These are phyloP conservation scores for Boleophthalmus pectinirostris DNA, from an alignment of 2,113 vertebrate genomes.

Conservation along the genomic window DNA sequence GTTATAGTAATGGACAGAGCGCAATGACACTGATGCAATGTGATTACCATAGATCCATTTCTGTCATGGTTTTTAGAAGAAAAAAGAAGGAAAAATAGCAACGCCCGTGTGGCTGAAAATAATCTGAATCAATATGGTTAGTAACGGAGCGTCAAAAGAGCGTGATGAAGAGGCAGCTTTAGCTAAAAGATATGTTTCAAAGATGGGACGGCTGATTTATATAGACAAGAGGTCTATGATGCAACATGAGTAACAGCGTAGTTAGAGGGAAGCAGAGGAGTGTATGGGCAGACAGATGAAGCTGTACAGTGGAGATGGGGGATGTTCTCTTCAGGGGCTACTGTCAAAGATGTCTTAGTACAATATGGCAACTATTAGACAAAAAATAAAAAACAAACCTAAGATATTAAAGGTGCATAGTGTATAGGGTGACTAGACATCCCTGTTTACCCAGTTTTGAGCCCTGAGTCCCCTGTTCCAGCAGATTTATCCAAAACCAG, in stretches of 20 bases:
- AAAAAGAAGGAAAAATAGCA: constrained; percentile 37
- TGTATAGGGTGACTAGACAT: too few relatives aligned
- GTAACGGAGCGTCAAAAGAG: constrained; percentile 58
- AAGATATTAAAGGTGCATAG: too few relatives aligned
- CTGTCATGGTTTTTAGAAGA: constrained; percentile 62
- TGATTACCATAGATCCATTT: constrained; percentile 78
- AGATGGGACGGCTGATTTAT: constrained; percentile 62
- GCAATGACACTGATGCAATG: constrained; percentile 69
- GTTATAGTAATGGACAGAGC: constrained; percentile 63
- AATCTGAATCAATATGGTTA: constrained; percentile 70
- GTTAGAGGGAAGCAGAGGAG: constrained; percentile 4
- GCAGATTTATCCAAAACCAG: too few relatives aligned
- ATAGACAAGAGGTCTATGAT: constrained; percentile 52
- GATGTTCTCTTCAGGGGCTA: background rate
- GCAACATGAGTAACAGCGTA: constrained; percentile 61
- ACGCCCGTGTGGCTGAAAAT: constrained; percentile 58
- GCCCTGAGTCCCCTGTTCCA: too few relatives aligned
- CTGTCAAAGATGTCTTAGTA: constrained; percentile 10
- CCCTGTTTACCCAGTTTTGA: too few relatives aligned
- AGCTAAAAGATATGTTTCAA: constrained; percentile 68
- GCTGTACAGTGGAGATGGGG: constrained; percentile 16
- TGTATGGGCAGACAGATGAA: constrained; percentile 24
- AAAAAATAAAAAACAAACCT: background rate
- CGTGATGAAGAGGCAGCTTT: constrained; percentile 62
- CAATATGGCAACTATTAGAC: background rate